phyloP scores from a whole-genome alignment of 2,113 vertebrate genomes.

The Oreotragus oreotragus region DNA sequence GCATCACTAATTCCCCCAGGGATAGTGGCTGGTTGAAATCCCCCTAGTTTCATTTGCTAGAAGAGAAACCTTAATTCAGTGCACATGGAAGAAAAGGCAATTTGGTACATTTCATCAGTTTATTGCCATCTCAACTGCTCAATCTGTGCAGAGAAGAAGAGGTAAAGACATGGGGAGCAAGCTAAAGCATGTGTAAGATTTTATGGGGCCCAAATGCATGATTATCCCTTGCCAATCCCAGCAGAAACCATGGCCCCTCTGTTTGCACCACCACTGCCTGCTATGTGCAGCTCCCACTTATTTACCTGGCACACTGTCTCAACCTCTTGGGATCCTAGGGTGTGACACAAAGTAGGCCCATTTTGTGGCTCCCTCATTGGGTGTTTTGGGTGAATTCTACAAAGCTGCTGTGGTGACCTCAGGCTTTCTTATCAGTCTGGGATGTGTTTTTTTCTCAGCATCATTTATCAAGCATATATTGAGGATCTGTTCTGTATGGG shows the following conservation, averaged over 20 bases:
- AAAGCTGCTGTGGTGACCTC: background rate
- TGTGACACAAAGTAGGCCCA: background rate
- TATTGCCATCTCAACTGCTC: background rate
- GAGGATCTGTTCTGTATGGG: background rate
- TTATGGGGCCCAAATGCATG: background rate
- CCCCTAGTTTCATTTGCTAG: background rate
- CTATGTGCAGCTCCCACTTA: too few relatives aligned
- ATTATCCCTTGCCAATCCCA: background rate
- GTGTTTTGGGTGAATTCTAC: background rate
- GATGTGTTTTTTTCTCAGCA: background rate
- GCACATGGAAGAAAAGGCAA: conserved; percentile 44
- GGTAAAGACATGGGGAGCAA: background rate
- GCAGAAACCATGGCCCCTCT: background rate
- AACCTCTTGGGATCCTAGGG: background rate
- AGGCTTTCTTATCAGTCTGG: background rate
- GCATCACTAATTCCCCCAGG: background rate
- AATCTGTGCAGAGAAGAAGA: background rate
- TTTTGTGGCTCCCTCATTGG: background rate
- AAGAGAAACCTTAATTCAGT: conserved; percentile 46
- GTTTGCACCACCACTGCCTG: background rate
- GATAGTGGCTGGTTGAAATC: background rate
- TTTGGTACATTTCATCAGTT: conserved; percentile 30
- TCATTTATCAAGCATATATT: background rate
- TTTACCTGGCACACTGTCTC: background rate
- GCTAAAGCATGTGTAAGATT: background rate